These are phyloP conservation scores for Laticauda colubrina DNA, from an alignment of 2,113 vertebrate genomes.

Conservation along the genomic window DNA sequence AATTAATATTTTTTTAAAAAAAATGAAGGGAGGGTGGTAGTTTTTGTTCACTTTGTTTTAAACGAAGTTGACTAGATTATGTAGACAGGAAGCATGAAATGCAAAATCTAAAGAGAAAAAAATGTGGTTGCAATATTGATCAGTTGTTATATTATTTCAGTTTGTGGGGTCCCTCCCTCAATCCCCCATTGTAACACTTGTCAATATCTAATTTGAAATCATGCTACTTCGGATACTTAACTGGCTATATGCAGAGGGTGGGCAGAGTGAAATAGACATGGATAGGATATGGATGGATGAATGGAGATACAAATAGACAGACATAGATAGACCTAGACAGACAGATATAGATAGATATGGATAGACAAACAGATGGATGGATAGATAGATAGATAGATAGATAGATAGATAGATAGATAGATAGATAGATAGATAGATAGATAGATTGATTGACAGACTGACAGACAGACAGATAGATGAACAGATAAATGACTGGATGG, in stretches of 20 bases:
- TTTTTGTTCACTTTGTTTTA: neutral
- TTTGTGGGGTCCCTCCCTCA: constrained; percentile 50
- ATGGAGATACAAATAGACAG: neutral
- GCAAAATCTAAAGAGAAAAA: constrained; percentile 58
- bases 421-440: too few relatives aligned
- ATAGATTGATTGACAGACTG: fast-evolving
- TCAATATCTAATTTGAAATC: constrained; percentile 25
- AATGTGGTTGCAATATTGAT: constrained; percentile 69
- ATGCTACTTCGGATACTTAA: neutral
- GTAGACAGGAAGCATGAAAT: constrained; percentile 41
- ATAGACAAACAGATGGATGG: too few relatives aligned
- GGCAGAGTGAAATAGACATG: neutral
- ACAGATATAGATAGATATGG: constrained; percentile 22
- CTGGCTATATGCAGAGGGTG: constrained; percentile 45
- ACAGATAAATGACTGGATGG: neutral
- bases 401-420: too few relatives aligned
- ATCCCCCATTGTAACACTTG: constrained; percentile 60
- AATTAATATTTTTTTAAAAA: neutral
- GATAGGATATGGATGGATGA: neutral
- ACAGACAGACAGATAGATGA: too few relatives aligned
- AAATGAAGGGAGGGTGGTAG: neutral
- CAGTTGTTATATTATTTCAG: constrained; percentile 74
- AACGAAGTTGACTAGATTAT: constrained; percentile 41
- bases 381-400: too few relatives aligned
- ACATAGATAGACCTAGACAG: too few relatives aligned